A percentile compares a stretch with the other conserved stretches of the same genome.
These are phyloP conservation scores for Hypolimnas misippus DNA, from an alignment of 2,888 invertebrate genomes.

Conservation along the genomic window DNA sequence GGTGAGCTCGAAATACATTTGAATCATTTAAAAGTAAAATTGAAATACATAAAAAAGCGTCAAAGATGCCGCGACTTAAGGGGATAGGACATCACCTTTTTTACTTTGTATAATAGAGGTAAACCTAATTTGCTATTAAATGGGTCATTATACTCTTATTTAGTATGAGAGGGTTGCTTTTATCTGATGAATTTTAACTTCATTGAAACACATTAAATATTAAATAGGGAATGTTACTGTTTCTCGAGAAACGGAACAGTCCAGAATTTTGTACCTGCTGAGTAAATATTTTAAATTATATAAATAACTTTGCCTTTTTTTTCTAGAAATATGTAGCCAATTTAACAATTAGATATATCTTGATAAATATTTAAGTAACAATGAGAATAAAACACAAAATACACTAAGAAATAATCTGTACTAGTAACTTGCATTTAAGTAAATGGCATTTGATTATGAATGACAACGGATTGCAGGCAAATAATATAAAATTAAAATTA, in stretches of 20 bases:
- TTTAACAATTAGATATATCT: too few relatives aligned
- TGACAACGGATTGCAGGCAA: too few relatives aligned
- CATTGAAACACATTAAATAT: conserved; percentile 70
- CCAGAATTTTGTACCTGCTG: neutral
- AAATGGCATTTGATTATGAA: too few relatives aligned
- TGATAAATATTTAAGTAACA: too few relatives aligned
- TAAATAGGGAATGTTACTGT: conserved; percentile 51
- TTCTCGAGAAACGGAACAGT: neutral
- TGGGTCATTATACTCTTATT: conserved; percentile 73
- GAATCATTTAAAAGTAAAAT: conserved; percentile 1
- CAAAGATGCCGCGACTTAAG: conserved; percentile 46
- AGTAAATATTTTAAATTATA: conserved; percentile 9
- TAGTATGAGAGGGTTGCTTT: conserved; percentile 61
- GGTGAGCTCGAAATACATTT: conserved; percentile 6
- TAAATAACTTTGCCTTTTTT: neutral
- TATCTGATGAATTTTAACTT: conserved; percentile 78
- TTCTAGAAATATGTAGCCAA: too few relatives aligned
- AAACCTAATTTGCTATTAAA: conserved; percentile 81
- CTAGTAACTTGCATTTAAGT: too few relatives aligned
- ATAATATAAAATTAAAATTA: too few relatives aligned
- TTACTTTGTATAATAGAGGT: conserved; percentile 22
- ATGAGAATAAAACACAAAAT: too few relatives aligned
- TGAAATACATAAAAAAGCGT: conserved; percentile 46
- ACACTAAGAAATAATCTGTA: too few relatives aligned
- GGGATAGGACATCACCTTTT: conserved; percentile 46